Base-by-base conservation (phyloP, 2,888 invertebrate species). In the Pecten maximus region DNA sequence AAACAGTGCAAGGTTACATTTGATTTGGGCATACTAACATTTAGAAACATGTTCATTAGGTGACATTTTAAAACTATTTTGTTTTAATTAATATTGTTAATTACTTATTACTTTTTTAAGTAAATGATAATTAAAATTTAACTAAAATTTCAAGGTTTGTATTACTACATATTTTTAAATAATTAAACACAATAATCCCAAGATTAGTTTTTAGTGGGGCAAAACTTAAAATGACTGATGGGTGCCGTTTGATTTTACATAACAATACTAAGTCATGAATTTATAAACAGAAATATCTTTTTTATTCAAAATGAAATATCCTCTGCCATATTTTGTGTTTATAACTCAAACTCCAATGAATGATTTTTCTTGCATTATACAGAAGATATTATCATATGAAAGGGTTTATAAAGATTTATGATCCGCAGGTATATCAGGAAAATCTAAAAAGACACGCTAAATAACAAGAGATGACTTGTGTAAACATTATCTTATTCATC, bases 371-470 rank as follows among this genome's bases (percentile, higher is more conserved):
- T 10, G 23, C 35, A 8, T 74, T 74, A 74, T 74, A 35, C 74
- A 74, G 74, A 74, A 15, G 23, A 74, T n/a, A 74, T 74, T 74
- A 74, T 74, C 74, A 74, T 74, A 74, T 74, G 28, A 74, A 74
- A 28, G 35, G 23, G 50, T 16, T 74, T 74, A 74, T 2, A 35
- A 8, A 74, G 35, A 35, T 60, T 28, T 74, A 35, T 35, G 8
- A 28, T 74, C 8, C 28, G 10, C 23, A 6, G 28, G 28, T 35
- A 6, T 74, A 74, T 35, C 28, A 35, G 35, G 28, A 6, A 35
- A 74, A 74, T 74, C 74, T 28, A 23, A 35, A 35, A 28, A 35
- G 74, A 74, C 74, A 35, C 10, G 35, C 10, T 35, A 54, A 54
- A 19, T n/a, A 19, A 23, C 54, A 54, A 54, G 2, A n/a, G n/a